Base-by-base conservation (phyloP, 2,888 invertebrate genomes). In the Scelioninae gen. 1 region DNA sequence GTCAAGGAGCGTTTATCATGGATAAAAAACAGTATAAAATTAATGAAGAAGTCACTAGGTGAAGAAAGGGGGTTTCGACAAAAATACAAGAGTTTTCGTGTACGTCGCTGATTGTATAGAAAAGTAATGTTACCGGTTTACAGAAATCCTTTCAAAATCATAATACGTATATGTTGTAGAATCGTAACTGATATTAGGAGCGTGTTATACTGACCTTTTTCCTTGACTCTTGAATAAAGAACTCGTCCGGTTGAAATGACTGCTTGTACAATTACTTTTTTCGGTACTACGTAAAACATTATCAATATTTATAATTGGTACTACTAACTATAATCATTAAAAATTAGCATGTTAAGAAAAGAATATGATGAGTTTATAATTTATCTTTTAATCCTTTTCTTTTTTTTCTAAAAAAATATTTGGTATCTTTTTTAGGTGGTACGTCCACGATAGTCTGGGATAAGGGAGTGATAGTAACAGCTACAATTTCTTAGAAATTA, bases 91-190 rank as follows among this genome's bases (percentile, higher is more conserved):
- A 55, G 7, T 56, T 45, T 15, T 11, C n/a, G 45, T 11, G 43
- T 23, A 38, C 31, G 34, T 31, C 65, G 34, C 45, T 38, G 53
- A 58, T 77, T 69, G 69, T 71, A 63, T 65, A 43, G 69, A 51
- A 55, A 68, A 80, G 38, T 72, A 43, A 65, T 80, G 56, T 75
- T 62, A 63, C 53, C 74, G 68, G 16, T 47, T 60, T 79, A 65
- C 72, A 34, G 38, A 56, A 16, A 38, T 49, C 56, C 40, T 81
- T 75, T 69, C 55, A 49, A 81, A 69, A 32, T 82, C 32, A 76
- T 76, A 76, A 76, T 71, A 66, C 47, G n/a, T 82, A 76, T 60
- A 62, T 82, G 76, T 82, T 72, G 81, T 82, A 82, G 81, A 47
- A 51, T 66, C 71, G 71, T 82, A 82, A 34, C 65, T 66, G 71